Conservation (phyloP, 2,888 invertebrate genomes). For the Morinoia aosen region DNA sequence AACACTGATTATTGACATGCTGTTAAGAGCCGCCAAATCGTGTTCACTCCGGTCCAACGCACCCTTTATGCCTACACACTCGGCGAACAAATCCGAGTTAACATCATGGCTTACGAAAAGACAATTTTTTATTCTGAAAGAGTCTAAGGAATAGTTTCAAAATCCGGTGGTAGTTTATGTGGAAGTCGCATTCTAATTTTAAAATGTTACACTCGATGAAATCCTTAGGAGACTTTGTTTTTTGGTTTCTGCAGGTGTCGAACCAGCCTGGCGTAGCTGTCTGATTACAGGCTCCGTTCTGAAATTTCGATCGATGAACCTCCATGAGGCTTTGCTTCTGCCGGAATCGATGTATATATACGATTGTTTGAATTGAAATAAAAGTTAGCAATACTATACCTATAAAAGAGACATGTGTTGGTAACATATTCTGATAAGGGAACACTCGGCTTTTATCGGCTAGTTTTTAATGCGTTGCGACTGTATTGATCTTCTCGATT, state of each 20-base stretch:
- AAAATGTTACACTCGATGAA: neutral
- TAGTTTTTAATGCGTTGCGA: neutral
- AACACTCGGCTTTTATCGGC: neutral
- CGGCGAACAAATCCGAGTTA: too few species aligned
- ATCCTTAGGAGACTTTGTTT: neutral
- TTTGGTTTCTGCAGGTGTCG: constrained; percentile 3
- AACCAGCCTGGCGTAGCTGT: neutral
- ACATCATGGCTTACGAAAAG: too few species aligned
- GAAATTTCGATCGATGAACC: neutral
- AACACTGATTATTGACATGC: too few species aligned
- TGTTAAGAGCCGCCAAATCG: too few species aligned
- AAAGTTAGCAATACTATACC: neutral
- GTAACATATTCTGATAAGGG: neutral
- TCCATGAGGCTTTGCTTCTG: neutral
- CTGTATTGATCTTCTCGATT: neutral
- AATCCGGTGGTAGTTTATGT: neutral
- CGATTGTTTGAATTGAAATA: neutral
- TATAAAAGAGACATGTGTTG: neutral
- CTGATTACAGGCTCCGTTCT: neutral
- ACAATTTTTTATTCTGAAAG: too few species aligned
- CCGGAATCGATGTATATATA: neutral
- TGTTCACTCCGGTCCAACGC: too few species aligned
- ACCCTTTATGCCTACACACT: too few species aligned
- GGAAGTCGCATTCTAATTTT: neutral
- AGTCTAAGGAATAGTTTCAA: too few species aligned